A percentile compares a stretch with the other conserved stretches of the same genome.
These are phyloP conservation scores for Mola mola DNA, from an alignment of 2,113 vertebrate species.

Conservation along the genomic window DNA sequence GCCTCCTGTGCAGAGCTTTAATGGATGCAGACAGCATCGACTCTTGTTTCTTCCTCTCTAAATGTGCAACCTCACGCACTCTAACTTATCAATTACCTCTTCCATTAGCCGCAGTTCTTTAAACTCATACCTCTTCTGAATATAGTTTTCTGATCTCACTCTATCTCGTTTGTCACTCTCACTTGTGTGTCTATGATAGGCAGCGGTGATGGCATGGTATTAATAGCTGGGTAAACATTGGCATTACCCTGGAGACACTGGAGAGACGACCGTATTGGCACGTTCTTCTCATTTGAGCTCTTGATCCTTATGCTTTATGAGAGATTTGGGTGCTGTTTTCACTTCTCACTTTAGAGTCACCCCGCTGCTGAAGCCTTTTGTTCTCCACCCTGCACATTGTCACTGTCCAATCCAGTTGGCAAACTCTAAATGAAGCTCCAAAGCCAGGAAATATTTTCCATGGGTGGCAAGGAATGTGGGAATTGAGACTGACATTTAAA, in stretches of 20 bases:
- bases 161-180: background rate
- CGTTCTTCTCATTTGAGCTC: constrained; percentile 56
- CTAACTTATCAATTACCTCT: constrained; percentile 5
- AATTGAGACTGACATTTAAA: constrained; percentile 35
- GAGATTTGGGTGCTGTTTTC: constrained; percentile 56
- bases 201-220: constrained; percentile 57
- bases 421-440: constrained; percentile 37
- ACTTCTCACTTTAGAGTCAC: constrained; percentile 44
- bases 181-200: constrained; percentile 30
- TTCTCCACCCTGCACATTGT: constrained; percentile 3
- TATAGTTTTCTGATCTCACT: constrained; percentile 19
- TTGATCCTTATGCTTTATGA: constrained; percentile 70
- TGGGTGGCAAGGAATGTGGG: constrained; percentile 37
- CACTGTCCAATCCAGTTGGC: background rate
- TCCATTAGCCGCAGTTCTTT: background rate
- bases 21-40: background rate
- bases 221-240: constrained; percentile 72
- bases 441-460: constrained; percentile 50
- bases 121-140: constrained; percentile 2
- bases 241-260: constrained; percentile 55
- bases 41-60: background rate
- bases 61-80: constrained; percentile 2
- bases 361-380: background rate
- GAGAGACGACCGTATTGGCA: constrained; percentile 35
- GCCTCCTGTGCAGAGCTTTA: background rate